Percentiles rank a stretch among this genome's conserved stretches.
phyloP scores from a whole-genome alignment of 2,113 vertebrate species.

The Malurus elegans region DNA sequence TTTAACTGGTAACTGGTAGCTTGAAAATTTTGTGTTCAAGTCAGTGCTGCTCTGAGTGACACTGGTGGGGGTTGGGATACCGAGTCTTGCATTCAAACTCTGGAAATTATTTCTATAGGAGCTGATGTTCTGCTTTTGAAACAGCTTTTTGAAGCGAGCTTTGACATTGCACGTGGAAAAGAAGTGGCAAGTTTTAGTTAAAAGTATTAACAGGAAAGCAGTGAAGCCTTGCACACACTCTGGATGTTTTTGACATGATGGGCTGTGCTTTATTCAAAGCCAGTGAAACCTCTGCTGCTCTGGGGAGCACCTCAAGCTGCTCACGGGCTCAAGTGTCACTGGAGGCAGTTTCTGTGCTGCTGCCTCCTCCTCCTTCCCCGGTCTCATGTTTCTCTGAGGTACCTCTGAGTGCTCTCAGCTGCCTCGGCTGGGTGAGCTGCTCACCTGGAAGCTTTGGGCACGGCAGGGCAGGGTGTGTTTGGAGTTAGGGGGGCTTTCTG shows the following conservation, averaged over 20 bases:
- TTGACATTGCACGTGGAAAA: background rate
- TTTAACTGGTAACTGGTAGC: background rate
- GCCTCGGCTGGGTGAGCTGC: background rate
- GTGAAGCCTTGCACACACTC: background rate
- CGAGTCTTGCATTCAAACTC: background rate
- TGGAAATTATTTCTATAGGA: background rate
- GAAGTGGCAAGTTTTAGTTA: background rate
- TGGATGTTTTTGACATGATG: rapidly evolving
- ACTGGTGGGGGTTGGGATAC: background rate
- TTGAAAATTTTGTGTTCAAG: background rate
- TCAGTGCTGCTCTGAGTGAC: background rate
- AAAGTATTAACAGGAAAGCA: background rate
- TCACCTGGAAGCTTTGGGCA: background rate
- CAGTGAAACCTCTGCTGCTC: background rate
- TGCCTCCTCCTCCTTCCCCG: background rate
- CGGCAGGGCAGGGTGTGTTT: background rate
- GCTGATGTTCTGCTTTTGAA: background rate
- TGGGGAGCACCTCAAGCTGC: background rate
- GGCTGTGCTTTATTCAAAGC: background rate
- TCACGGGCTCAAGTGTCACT: background rate
- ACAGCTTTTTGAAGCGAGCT: background rate
- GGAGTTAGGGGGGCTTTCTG: background rate
- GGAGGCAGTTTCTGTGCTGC: background rate
- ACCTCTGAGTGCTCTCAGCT: background rate
- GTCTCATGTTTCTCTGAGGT: background rate